These are phyloP conservation scores for Gisinianus flammeolus DNA, from an alignment of 2,888 invertebrate species.

Conservation along the genomic window DNA sequence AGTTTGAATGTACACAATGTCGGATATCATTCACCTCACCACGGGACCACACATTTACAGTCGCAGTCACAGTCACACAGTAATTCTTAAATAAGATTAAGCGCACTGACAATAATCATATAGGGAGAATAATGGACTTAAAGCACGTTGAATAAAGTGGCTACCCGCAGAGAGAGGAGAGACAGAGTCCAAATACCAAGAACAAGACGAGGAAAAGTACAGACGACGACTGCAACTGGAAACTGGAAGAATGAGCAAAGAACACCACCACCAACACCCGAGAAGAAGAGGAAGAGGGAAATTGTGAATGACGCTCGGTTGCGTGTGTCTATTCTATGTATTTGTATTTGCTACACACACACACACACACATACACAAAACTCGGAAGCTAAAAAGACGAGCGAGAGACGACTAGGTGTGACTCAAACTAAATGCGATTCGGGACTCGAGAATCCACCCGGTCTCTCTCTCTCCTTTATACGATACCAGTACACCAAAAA, in stretches of 20 bases:
- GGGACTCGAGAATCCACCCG: constrained; percentile 27
- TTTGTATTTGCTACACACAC: too few relatives aligned
- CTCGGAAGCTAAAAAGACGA: neutral
- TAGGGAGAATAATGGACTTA: neutral
- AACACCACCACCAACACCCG: neutral
- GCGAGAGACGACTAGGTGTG: neutral
- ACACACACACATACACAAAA: neutral
- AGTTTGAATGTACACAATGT: too few relatives aligned
- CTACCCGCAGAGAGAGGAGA: neutral
- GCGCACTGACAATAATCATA: neutral
- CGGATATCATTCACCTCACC: neutral
- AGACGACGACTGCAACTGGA: neutral
- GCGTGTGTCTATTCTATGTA: neutral
- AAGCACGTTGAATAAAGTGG: neutral
- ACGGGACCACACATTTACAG: neutral
- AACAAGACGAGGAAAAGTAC: neutral
- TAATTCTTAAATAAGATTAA: constrained; percentile 1
- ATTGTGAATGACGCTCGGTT: neutral
- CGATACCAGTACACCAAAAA: neutral
- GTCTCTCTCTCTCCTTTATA: constrained; percentile 18
- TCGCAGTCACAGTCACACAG: neutral
- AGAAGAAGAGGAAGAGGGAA: neutral
- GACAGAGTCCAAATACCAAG: neutral
- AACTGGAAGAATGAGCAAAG: neutral
- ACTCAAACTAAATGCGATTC: constrained; percentile 13